Conservation (phyloP, 2,113 vertebrate genomes). For the Heliornis fulica region DNA sequence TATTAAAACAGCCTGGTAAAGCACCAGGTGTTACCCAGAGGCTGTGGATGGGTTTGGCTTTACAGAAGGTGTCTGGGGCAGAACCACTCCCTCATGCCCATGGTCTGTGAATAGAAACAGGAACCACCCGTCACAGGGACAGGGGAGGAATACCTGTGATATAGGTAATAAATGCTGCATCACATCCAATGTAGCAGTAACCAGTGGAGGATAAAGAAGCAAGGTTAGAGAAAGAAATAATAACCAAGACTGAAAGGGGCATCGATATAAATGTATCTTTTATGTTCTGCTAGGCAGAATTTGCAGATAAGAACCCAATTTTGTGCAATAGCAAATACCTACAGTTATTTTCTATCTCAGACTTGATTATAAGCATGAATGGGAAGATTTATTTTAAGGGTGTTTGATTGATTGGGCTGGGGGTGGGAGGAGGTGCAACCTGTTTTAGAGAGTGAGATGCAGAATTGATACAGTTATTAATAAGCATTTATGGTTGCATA, state of each 20-base stretch:
- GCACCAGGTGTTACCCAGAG: not conserved
- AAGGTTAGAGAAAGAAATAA: not conserved
- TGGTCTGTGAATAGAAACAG: not conserved
- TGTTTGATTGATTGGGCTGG: constrained; percentile 45
- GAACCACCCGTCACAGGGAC: not conserved
- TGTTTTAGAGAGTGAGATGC: constrained; percentile 12
- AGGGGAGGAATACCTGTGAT: not conserved
- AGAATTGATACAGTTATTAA: constrained; percentile 45
- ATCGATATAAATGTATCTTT: not conserved
- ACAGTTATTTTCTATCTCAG: not conserved
- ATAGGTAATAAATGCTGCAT: not conserved
- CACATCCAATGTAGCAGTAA: not conserved
- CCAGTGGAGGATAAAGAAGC: not conserved
- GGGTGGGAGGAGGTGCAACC: constrained; percentile 45
- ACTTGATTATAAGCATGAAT: constrained; percentile 52
- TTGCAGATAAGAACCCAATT: not conserved
- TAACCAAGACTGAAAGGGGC: not conserved
- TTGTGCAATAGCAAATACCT: not conserved
- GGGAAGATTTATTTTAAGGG: constrained; percentile 51
- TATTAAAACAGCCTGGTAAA: not conserved
- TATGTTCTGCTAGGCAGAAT: not conserved
- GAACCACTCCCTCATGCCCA: not conserved
- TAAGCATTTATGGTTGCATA: constrained; percentile 33
- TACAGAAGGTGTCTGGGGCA: not conserved
- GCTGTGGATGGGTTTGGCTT: not conserved